Conservation (phyloP, 2,113 vertebrate genomes). For the Apteryx owenii region DNA sequence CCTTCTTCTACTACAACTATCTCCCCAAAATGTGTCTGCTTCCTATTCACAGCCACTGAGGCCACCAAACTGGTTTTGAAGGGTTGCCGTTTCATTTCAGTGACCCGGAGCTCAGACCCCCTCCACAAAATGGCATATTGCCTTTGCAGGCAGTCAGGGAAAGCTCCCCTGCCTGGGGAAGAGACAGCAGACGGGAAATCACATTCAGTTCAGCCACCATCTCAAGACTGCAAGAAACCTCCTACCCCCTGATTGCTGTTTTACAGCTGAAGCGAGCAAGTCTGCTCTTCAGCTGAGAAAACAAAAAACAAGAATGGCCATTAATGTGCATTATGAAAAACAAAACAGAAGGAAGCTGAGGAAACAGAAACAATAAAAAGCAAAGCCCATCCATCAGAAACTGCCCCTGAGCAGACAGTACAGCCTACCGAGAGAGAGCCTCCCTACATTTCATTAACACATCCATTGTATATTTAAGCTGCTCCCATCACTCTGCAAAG, state of each 20-base stretch:
- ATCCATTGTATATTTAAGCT: background rate
- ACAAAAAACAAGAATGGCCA: background rate
- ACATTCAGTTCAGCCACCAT: background rate
- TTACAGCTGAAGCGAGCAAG: background rate
- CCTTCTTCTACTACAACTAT: background rate
- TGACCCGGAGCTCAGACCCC: background rate
- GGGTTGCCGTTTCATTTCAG: background rate
- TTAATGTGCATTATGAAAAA: background rate
- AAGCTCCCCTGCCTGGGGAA: background rate
- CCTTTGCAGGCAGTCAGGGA: background rate
- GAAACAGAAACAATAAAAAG: conserved; percentile 1
- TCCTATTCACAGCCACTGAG: background rate
- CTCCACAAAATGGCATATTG: background rate
- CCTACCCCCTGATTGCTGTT: background rate
- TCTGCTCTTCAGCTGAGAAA: conserved; percentile 58
- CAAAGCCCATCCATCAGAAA: background rate
- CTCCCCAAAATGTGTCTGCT: background rate
- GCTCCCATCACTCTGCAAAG: background rate
- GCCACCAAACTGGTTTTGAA: background rate
- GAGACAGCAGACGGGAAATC: background rate
- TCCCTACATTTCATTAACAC: background rate
- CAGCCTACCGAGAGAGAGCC: background rate
- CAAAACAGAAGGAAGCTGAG: background rate
- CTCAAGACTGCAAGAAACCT: background rate
- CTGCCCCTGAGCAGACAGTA: background rate